Percentiles rank a stretch among this genome's conserved stretches.
These are phyloP conservation scores for Saccopteryx leptura DNA, from an alignment of 2,113 vertebrate species.

Conservation along the genomic window DNA sequence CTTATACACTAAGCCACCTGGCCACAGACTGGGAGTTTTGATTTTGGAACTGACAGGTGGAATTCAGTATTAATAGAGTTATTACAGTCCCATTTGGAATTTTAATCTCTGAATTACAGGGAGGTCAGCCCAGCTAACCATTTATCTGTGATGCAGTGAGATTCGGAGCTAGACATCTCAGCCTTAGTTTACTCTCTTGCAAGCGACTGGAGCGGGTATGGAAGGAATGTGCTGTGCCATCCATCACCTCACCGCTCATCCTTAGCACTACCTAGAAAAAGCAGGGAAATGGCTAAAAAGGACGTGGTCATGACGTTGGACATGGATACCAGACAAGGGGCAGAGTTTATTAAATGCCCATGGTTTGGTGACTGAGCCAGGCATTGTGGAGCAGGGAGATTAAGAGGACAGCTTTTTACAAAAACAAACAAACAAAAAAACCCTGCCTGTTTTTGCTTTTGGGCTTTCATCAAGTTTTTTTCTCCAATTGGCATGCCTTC, in stretches of 20 bases:
- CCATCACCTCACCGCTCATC: not conserved
- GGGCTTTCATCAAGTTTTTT: conserved; percentile 34
- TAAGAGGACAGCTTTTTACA: conserved; percentile 32
- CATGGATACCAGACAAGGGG: not conserved
- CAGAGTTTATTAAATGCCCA: conserved; percentile 51
- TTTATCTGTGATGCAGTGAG: not conserved
- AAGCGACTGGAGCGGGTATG: not conserved
- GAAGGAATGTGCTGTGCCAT: not conserved
- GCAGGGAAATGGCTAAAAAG: not conserved
- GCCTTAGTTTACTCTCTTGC: conserved; percentile 19
- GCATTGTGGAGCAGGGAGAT: conserved; percentile 16
- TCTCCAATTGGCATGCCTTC: not conserved
- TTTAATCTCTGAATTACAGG: conserved; percentile 6
- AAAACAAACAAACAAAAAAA: conserved; percentile 37
- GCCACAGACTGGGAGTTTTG: conserved; percentile 17
- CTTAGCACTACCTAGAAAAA: conserved; percentile 28
- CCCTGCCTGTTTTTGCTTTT: conserved; percentile 51
- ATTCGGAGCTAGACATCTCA: not conserved
- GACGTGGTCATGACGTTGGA: not conserved
- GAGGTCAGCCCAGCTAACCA: not conserved
- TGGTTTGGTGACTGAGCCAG: conserved; percentile 45
- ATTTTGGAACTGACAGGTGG: conserved; percentile 41
- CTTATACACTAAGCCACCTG: no score
- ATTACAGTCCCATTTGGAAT: conserved; percentile 40
- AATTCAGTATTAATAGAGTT: conserved; percentile 38